Evolutionary conservation across 2,797 vertebrate genomes (phyloP).

Genomic region (Sebastes minor): DNA sequence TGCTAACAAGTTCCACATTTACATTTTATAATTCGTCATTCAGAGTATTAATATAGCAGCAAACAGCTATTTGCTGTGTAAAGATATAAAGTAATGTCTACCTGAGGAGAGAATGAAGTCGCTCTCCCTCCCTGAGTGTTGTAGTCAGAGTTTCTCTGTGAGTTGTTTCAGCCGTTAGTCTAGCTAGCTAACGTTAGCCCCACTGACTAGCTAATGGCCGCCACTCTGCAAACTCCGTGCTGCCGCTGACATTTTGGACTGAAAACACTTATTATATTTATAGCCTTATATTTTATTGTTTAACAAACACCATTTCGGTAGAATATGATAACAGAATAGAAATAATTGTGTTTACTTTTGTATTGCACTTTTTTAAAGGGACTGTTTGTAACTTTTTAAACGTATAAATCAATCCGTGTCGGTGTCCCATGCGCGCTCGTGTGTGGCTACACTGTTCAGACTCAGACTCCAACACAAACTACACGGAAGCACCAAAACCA

Average conservation of each 20-base stretch:
- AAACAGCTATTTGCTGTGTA: not conserved
- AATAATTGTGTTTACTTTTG: no score
- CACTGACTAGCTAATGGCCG: not conserved
- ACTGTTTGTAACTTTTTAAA: no score
- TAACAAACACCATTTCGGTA: rapidly evolving
- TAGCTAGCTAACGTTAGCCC: not conserved
- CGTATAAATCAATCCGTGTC: no score
- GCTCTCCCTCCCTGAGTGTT: not conserved
- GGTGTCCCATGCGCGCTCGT: no score
- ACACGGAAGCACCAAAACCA: no score
- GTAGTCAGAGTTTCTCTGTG: not conserved
- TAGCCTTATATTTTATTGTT: no score
- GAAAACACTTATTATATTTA: no score
- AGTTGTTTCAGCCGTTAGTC: rapidly evolving
- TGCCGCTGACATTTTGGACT: no score
- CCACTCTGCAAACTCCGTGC: not conserved
- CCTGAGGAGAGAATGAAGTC: not conserved
- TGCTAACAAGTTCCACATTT: not conserved
- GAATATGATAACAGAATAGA: no score
- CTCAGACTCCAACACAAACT: no score
- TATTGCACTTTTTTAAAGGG: no score
- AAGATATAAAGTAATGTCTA: not conserved
- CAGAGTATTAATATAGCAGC: not conserved
- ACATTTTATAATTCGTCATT: not conserved
- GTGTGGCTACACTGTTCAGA: no score